Base-by-base conservation (phyloP, 2,888 invertebrate genomes). In the Laothoe populi region DNA sequence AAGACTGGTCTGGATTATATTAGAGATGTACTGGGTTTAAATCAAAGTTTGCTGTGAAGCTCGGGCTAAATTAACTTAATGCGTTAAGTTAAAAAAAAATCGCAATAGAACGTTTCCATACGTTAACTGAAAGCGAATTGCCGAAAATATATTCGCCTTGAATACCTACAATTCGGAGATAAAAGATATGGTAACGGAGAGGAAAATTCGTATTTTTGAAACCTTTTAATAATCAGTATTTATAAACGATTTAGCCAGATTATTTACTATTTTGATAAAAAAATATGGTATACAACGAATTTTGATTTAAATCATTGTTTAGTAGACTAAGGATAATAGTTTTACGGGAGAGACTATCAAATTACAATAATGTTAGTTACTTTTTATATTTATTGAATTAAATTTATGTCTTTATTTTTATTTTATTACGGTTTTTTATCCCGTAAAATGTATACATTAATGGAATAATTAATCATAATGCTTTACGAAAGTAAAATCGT, bases 1-100 rank as follows among this genome's bases (percentile, higher is more conserved):
- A 72, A 70, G 70, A 70, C 69, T 73, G 69, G 61, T 67, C 68
- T 72, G 69, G 61, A 67, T 63, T 59, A n/a, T n/a, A n/a, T n/a
- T n/a, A n/a, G 5, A 38, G 8, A 13, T 38, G 13, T 5, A 13
- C 38, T 13, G 65, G 46, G 21, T 40, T 65, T 63, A 49, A 45
- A 62, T 66, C 63, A 60, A 63, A 57, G 44, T 62, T 58, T 60
- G 38, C 61, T 49, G 24, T 16, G 7, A 26, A 16, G 31, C 21
- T 26, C 24, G 10, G 42, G 0, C 44, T 44, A 19, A 19, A 44
- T 44, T 44, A 19, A 7, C 2, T n/a, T 4, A 13, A 40, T 19
- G n/a, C 10, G 19, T 1, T 0, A 10, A 19, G n/a, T n/a, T n/a
- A n/a, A n/a, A n/a, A n/a, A n/a, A n/a, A n/a, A n/a, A n/a, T n/a